A percentile compares a stretch with the other conserved stretches of the same genome.
Evolutionary conservation across 1,140 invertebrate species (phyloP).

Genomic region (Branchinecta lynchi): DNA sequence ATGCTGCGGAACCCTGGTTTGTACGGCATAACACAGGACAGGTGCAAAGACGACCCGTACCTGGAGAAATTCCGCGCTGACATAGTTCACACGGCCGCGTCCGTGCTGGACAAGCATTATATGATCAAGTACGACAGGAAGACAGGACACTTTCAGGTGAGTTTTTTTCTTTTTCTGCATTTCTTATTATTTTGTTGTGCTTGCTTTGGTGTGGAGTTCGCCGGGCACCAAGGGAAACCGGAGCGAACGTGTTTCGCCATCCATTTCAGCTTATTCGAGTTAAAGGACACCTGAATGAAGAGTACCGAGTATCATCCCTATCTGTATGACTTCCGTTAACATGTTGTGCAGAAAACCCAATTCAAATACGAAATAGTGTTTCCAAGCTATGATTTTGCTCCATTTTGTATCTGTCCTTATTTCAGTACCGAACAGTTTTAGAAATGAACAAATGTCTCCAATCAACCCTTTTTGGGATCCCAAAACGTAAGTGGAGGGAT

Average conservation of each 20-base stretch:
- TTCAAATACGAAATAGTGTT: too few relatives aligned
- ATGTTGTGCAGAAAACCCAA: too few relatives aligned
- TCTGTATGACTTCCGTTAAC: too few relatives aligned
- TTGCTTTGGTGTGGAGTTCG: not conserved
- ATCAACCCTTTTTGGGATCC: too few relatives aligned
- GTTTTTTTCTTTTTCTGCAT: conserved; percentile 3
- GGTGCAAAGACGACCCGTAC: conserved; percentile 57
- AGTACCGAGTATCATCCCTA: too few relatives aligned
- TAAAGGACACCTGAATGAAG: too few relatives aligned
- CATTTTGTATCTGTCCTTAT: too few relatives aligned
- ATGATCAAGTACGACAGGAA: conserved; percentile 92
- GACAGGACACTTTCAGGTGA: conserved; percentile 70
- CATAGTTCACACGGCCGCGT: conserved; percentile 87
- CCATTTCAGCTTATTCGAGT: too few relatives aligned
- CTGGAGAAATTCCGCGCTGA: conserved; percentile 82
- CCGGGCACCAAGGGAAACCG: not conserved
- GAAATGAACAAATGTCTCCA: too few relatives aligned
- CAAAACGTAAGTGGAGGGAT: too few relatives aligned
- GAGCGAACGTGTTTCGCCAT: not conserved
- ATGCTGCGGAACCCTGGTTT: conserved; percentile 69
- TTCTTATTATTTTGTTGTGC: not conserved
- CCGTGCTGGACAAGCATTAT: conserved; percentile 76
- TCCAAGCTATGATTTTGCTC: too few relatives aligned
- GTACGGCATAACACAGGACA: conserved; percentile 75
- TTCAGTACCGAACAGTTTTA: too few relatives aligned